These are phyloP conservation scores for Yoshiicerus persimilis DNA, from an alignment of 1,140 invertebrate genomes.

Conservation along the genomic window DNA sequence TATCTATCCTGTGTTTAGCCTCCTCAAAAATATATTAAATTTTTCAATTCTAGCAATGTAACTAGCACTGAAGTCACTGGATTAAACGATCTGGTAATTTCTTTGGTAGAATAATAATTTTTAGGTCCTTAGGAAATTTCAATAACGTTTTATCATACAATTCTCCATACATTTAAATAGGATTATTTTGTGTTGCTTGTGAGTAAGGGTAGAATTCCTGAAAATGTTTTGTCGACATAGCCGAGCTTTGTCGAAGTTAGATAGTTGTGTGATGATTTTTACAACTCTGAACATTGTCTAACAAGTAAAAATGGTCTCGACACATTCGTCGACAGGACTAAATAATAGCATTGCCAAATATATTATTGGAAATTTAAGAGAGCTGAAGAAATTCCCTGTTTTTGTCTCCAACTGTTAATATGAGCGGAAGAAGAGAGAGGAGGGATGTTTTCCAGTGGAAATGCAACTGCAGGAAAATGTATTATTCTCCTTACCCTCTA, in stretches of 20 bases:
- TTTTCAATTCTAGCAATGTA: too few species aligned
- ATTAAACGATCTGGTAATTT: too few species aligned
- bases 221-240: neutral
- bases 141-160: too few species aligned
- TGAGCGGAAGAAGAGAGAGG: neutral
- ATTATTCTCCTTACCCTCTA: too few species aligned
- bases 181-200: too few species aligned
- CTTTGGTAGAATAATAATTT: too few species aligned
- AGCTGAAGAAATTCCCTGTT: neutral
- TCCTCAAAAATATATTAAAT: too few species aligned
- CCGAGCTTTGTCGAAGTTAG: neutral
- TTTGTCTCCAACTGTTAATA: neutral
- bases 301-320: neutral
- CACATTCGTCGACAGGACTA: neutral
- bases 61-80: too few species aligned
- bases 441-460: neutral
- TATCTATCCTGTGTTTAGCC: too few species aligned
- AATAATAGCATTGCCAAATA: neutral
- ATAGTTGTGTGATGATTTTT: neutral
- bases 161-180: too few species aligned
- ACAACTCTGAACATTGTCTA: neutral
- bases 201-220: too few species aligned
- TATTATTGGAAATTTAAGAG: neutral
- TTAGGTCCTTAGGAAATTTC: too few species aligned
- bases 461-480: neutral